These are phyloP conservation scores for Iguana delicatissima DNA, from an alignment of 2,797 vertebrate species.

Conservation along the genomic window DNA sequence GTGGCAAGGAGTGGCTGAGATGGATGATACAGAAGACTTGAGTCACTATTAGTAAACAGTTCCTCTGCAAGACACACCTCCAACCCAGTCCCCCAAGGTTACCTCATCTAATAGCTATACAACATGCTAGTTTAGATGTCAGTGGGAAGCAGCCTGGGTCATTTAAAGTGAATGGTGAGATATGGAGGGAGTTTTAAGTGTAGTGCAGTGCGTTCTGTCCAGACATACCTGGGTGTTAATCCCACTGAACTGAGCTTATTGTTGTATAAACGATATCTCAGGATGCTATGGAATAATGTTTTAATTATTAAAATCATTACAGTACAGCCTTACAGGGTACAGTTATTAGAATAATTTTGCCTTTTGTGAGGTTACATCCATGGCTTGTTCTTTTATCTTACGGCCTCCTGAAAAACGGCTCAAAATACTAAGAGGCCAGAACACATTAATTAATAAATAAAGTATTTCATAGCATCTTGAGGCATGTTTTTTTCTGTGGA, in stretches of 20 bases:
- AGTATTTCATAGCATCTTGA: too few species aligned
- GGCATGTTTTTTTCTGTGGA: too few species aligned
- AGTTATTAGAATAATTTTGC: too few species aligned
- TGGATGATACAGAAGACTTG: neutral
- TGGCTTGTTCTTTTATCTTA: too few species aligned
- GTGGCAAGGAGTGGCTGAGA: neutral
- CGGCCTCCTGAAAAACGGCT: too few species aligned
- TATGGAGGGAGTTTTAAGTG: neutral
- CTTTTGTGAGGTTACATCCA: too few species aligned
- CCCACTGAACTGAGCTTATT: neutral
- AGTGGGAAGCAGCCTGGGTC: neutral
- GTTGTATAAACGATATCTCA: neutral
- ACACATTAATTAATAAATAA: too few species aligned
- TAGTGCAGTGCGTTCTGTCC: neutral
- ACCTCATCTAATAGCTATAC: neutral
- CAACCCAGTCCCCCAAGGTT: accelerated
- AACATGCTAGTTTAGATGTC: neutral
- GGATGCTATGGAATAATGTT: too few species aligned
- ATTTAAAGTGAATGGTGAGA: neutral
- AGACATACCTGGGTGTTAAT: neutral
- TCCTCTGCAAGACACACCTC: neutral
- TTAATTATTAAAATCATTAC: too few species aligned
- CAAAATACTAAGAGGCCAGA: too few species aligned
- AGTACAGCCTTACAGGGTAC: too few species aligned
- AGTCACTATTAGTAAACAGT: conserved; percentile 6